Base-by-base conservation (phyloP, 1,140 invertebrate genomes). In the honey bee (Apis mellifera) region DNA sequence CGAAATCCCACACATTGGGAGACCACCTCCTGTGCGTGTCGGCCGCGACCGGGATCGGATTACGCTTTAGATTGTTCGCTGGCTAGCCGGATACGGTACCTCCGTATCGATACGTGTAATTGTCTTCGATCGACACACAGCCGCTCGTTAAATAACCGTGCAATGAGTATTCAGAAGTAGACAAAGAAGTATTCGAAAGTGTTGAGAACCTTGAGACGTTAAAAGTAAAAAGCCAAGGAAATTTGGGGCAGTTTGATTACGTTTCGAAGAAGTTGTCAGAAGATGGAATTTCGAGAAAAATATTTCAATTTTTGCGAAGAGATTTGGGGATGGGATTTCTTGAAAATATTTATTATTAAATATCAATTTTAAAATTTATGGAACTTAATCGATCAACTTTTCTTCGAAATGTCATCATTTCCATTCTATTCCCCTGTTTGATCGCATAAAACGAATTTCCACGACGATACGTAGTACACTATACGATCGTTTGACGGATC, bases 21-120 rank as follows among this genome's bases (percentile, higher is more conserved):
- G 32, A 54, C 57, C 78, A 32, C 69, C 78, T 32, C 71, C 50
- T 11, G 32, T 59, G 71, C 32, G 79, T 64, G 59, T 72, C 50
- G 9, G 48, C 55, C 48, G 23, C 26, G 26, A 57, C 60, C 50
- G 70, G 70, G 81, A 83, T 83, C 75, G 75, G 57, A 83, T 83
- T 83, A 83, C 81, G 68, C 74, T 74, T 78, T 83, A 62, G 59
- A 83, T 69, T 62, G 74, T 82, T 54, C 50, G 66, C 50, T 17
- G 57, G 21, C 19, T 21, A 50, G 55, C 74, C 26, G 57, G 74
- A 77, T 82, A 70, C 26, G 26, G 26, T 82, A 66, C 69, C 48
- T 23, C 23, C 21, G 65, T n/a, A 71, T 76, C 65, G 74, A 52
- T 52, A 42, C 26, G 70, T 42, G 70, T 72, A 72, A 72, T 72